phyloP scores from a whole-genome alignment of 2,113 vertebrate genomes.

The Vombatus ursinus region DNA sequence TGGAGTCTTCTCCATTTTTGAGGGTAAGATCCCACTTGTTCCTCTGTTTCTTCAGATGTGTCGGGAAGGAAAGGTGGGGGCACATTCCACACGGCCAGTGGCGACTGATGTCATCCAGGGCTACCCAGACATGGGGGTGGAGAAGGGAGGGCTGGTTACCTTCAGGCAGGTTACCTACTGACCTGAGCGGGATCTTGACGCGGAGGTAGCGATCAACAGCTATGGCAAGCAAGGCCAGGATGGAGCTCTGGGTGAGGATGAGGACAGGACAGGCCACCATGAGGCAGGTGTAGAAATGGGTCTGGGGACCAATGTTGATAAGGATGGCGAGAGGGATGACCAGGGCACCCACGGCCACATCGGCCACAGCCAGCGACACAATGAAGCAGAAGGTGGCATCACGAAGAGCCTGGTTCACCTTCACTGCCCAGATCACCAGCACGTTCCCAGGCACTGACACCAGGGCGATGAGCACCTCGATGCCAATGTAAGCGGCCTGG shows the following conservation, averaged over 20 bases:
- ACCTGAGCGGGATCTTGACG: conserved; percentile 98
- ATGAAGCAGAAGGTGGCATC: conserved; percentile 98
- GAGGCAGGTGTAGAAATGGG: conserved; percentile 94
- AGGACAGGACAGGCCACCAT: conserved; percentile 93
- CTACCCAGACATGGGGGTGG: background rate
- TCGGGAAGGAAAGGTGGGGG: background rate
- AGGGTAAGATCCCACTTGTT: background rate
- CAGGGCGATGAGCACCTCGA: conserved; percentile 94
- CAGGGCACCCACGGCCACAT: conserved; percentile 95
- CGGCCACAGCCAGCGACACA: conserved; percentile 94
- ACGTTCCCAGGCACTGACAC: conserved; percentile 95
- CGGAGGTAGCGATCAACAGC: conserved; percentile 97
- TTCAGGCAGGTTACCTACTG: conserved; percentile 66
- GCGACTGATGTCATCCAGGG: background rate
- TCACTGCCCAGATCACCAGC: conserved; percentile 98
- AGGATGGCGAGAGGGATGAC: conserved; percentile 96
- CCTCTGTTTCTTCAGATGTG: background rate
- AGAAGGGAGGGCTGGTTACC: background rate
- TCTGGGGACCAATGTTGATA: conserved; percentile 91
- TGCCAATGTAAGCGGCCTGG: conserved; percentile 91
- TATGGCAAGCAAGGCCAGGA: conserved; percentile 96
- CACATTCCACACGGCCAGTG: background rate
- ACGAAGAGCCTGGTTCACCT: conserved; percentile 92
- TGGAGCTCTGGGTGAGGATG: conserved; percentile 98
- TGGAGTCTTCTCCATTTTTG: background rate